Evolutionary conservation across 2,113 vertebrate species (phyloP), one percentile per base, ranked within the genome.

Genomic region (Plecotus auritus): DNA sequence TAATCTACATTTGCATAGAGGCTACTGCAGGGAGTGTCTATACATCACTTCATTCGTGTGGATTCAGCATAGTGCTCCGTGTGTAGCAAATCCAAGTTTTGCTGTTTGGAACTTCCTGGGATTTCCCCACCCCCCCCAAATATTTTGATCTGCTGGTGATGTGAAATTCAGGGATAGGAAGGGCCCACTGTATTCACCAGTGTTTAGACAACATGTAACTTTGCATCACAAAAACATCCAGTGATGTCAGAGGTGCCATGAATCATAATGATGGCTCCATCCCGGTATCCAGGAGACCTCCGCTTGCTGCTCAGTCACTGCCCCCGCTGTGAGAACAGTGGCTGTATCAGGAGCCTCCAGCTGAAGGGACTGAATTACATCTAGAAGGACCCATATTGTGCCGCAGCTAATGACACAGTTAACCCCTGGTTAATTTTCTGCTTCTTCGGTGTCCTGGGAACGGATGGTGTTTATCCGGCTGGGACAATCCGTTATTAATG

Each of bases 381-480:
- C 98, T 85, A 90, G 94, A 96, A 88, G 97, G 98, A 98, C 98
- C 98, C 97, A 40, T 96, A 98, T 98, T 98, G 98, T 98, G 94
- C 78, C 95, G 23, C 89, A 74, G 96, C 97, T 96, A 98, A 97
- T 97, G 98, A 98, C 98, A 98, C 97, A 97, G 98, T 98, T 98
- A 98, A 98, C 98, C 98, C 96, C 97, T 90, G 96, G 98, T 98
- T 98, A 97, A 95, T 97, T 98, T 97, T 97, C 97, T 98, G 97
- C 98, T 89, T 96, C 96, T 94, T 51, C 47, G 28, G 97, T 98
- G 97, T 98, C 98, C 98, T 99, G 98, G 98, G 98, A 99, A 99
- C 98, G 97, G 92, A 84, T 96, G 93, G 94, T 97, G 98, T 98
- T 98, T 98, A 97, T 98, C 97, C 94, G 26, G 88, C 94, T 85